Conservation (phyloP, 2,113 vertebrate genomes). For the Sprattus sprattus region DNA sequence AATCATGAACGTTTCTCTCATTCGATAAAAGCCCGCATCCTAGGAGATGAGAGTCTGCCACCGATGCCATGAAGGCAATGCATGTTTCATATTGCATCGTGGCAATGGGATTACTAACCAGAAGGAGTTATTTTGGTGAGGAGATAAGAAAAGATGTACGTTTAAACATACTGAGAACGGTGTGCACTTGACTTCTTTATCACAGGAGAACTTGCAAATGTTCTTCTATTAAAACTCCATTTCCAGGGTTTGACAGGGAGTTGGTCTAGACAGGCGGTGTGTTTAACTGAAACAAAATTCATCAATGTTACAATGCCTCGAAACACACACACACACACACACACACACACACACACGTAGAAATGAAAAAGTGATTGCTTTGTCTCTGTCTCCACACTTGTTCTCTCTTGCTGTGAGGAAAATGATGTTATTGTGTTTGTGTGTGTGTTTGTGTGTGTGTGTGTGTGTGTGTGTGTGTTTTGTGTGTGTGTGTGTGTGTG, state of each 20-base stretch:
- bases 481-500: background rate
- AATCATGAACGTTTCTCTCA: background rate
- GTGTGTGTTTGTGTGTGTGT: background rate
- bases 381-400: background rate
- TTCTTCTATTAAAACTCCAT: slow-evolving; percentile 16
- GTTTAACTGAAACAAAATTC: background rate
- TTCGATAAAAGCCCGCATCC: background rate
- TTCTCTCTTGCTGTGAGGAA: background rate
- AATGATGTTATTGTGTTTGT: background rate
- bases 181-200: background rate
- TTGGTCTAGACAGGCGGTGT: background rate
- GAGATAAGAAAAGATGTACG: background rate
- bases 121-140: background rate
- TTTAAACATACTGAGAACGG: background rate
- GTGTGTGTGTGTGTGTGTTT: background rate
- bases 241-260: background rate
- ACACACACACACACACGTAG: background rate
- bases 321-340: slow-evolving; percentile 11
- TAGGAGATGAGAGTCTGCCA: background rate
- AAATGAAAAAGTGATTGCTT: background rate
- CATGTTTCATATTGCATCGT: background rate
- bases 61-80: background rate
- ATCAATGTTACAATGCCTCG: background rate
- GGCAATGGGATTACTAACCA: background rate
- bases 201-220: background rate